A percentile compares a stretch with the other conserved stretches of the same genome.
Conservation (phyloP, 2,797 vertebrate genomes). For the Etheostoma nigrum region DNA sequence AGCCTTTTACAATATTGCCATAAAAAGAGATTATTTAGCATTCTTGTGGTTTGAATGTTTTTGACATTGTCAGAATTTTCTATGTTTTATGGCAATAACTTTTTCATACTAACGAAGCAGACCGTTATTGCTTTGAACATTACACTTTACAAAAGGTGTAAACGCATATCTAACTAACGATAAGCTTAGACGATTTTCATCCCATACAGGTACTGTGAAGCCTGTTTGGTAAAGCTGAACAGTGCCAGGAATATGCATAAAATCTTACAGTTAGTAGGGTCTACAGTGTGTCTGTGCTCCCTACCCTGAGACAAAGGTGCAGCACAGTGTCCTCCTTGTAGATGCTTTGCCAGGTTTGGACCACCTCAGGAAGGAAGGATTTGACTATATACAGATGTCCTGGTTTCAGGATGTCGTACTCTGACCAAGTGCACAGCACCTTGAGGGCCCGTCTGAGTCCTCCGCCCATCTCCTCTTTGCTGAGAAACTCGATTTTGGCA, state of each 20-base stretch:
- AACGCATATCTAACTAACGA: background rate
- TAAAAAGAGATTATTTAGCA: background rate
- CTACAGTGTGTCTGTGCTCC: background rate
- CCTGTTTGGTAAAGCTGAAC: background rate
- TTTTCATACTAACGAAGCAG: too few relatives aligned
- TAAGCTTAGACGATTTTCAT: background rate
- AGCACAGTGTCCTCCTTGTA: slow-evolving; percentile 98
- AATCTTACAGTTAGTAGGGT: too few relatives aligned
- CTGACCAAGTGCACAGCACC: slow-evolving; percentile 97
- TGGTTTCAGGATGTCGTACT: slow-evolving; percentile 96
- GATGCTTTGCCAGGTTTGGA: slow-evolving; percentile 97
- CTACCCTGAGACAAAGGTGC: slow-evolving; percentile 98
- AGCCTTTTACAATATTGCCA: background rate
- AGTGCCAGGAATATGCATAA: background rate
- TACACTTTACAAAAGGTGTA: too few relatives aligned
- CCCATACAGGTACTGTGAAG: background rate
- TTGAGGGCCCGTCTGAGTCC: slow-evolving; percentile 96
- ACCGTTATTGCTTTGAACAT: background rate
- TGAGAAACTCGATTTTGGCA: slow-evolving; percentile 98
- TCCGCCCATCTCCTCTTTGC: slow-evolving; percentile 99
- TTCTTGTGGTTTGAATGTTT: background rate
- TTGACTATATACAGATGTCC: slow-evolving; percentile 98
- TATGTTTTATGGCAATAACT: background rate
- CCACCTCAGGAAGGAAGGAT: slow-evolving; percentile 96
- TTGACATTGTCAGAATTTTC: background rate